Conservation (phyloP, 2,113 vertebrate species). For the Lota lota region DNA sequence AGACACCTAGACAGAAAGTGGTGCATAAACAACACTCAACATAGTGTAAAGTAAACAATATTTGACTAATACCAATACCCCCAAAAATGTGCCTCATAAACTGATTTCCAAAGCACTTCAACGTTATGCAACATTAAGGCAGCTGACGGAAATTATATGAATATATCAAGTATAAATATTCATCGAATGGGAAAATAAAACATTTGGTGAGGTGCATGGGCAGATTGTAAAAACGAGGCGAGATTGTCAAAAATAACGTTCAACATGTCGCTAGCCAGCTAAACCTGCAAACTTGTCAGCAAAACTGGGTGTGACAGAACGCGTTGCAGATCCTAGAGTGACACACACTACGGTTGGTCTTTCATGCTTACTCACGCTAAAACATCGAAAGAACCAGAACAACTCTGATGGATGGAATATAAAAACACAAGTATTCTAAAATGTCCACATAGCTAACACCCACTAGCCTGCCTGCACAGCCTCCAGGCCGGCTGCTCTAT, state of each 20-base stretch:
- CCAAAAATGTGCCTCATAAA: too few relatives aligned
- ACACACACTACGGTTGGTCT: not conserved
- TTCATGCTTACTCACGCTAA: too few relatives aligned
- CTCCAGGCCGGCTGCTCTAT: slow-evolving; percentile 56
- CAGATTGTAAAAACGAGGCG: not conserved
- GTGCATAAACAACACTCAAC: slow-evolving; percentile 19
- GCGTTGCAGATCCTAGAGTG: not conserved
- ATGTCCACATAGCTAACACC: slow-evolving; percentile 27
- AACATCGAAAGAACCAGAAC: not conserved
- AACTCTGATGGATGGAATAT: not conserved
- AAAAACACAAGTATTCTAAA: slow-evolving; percentile 9
- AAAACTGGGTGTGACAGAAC: slow-evolving; percentile 2
- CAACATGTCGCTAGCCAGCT: slow-evolving; percentile 9
- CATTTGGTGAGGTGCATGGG: too few relatives aligned
- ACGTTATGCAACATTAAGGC: too few relatives aligned
- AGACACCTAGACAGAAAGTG: slow-evolving; percentile 44
- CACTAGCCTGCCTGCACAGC: slow-evolving; percentile 16
- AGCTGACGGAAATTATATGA: too few relatives aligned
- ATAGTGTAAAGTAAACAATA: not conserved
- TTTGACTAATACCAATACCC: too few relatives aligned
- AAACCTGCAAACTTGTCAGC: slow-evolving; percentile 24
- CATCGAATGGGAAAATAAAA: too few relatives aligned
- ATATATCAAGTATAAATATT: too few relatives aligned
- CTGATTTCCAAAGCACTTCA: too few relatives aligned
- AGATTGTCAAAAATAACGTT: slow-evolving; percentile 22